These are phyloP conservation scores for Ranitomeya variabilis DNA, from an alignment of 2,113 vertebrate species.

Conservation along the genomic window DNA sequence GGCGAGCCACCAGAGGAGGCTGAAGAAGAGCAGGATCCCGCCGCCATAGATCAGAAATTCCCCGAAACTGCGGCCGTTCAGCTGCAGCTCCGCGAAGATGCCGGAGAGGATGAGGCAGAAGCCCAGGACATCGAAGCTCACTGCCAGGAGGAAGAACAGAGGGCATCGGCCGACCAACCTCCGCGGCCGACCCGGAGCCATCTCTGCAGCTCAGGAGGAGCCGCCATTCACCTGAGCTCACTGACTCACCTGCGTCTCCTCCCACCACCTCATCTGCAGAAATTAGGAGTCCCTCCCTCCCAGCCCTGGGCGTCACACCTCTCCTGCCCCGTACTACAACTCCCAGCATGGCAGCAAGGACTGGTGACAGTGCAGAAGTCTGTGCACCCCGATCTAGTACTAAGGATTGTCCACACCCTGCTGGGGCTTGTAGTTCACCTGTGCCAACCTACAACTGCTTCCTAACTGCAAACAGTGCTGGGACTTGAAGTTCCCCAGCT, in stretches of 20 bases:
- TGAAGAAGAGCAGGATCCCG: constrained; percentile 84
- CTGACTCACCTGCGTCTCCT: background rate
- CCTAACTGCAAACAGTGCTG: too few species aligned
- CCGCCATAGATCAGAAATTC: constrained; percentile 87
- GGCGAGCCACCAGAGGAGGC: constrained; percentile 92
- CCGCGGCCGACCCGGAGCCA: background rate
- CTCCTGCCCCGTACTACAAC: too few species aligned
- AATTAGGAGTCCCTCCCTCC: constrained; percentile 38
- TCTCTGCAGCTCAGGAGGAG: background rate
- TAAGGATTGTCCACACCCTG: too few species aligned
- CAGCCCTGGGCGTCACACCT: background rate
- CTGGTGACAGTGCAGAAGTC: too few species aligned
- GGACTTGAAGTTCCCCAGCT: too few species aligned
- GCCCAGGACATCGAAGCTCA: constrained; percentile 80
- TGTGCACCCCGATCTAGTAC: too few species aligned
- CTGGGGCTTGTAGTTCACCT: too few species aligned
- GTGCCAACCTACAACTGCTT: too few species aligned
- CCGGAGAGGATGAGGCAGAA: constrained; percentile 78
- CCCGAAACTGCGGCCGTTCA: constrained; percentile 64
- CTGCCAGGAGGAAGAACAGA: constrained; percentile 84
- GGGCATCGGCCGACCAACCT: constrained; percentile 79
- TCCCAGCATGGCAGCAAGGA: too few species aligned
- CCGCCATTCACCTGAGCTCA: background rate
- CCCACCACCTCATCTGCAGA: constrained; percentile 13
- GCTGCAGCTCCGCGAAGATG: constrained; percentile 72